phyloP scores from a whole-genome alignment of 2,113 vertebrate species.

The Grus americana region DNA sequence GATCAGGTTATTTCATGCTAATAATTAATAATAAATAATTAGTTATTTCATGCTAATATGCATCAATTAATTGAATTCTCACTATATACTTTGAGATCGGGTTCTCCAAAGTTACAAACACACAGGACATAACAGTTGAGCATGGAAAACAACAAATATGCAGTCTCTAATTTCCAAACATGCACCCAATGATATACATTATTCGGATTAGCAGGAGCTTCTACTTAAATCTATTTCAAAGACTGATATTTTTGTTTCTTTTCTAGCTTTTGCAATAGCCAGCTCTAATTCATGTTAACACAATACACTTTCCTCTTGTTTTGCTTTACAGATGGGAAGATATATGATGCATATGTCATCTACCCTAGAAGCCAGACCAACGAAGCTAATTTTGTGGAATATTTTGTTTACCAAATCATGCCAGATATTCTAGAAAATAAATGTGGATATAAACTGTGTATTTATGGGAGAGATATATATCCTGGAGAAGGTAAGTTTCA shows the following conservation, averaged over 20 bases:
- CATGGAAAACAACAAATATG: not conserved
- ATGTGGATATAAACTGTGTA: slow-evolving; percentile 87
- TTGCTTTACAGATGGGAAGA: slow-evolving; percentile 80
- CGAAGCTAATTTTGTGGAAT: slow-evolving; percentile 66
- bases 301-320: not conserved
- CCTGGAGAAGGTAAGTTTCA: slow-evolving; percentile 84
- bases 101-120: not conserved
- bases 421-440: slow-evolving; percentile 86
- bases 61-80: not conserved
- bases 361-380: slow-evolving; percentile 67
- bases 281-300: not conserved
- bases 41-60: not conserved
- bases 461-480: slow-evolving; percentile 83
- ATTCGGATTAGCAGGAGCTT: not conserved
- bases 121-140: not conserved
- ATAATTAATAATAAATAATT: no score
- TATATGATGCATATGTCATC: slow-evolving; percentile 89
- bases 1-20: no score
- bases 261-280: not conserved
- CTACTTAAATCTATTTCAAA: not conserved
- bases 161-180: not conserved
- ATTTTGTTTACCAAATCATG: slow-evolving; percentile 83
- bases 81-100: not conserved
- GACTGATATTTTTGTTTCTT: not conserved
- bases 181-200: fast-evolving